Percentiles rank a stretch among this genome's conserved stretches.
phyloP scores from a whole-genome alignment of 1,140 invertebrate genomes.

The Lineus longissimus region DNA sequence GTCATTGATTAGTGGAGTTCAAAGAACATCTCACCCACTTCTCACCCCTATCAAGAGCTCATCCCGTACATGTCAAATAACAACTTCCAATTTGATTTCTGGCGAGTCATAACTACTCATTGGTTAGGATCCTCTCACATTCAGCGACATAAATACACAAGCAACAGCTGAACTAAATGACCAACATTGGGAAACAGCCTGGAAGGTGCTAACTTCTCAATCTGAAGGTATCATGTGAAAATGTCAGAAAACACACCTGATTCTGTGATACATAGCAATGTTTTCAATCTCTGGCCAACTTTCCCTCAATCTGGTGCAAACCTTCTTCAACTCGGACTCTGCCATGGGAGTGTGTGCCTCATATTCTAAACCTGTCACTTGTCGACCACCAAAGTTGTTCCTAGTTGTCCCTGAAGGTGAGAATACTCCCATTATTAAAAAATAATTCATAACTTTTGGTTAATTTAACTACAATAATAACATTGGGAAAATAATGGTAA shows the following conservation, averaged over 20 bases:
- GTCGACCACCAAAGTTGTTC: constrained; percentile 82
- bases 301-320: constrained; percentile 62
- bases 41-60: neutral
- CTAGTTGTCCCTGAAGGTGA: constrained; percentile 70
- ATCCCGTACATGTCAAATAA: neutral
- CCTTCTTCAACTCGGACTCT: constrained; percentile 72
- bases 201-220: neutral
- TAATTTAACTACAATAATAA: no score
- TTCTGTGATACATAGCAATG: constrained; percentile 49
- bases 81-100: no score
- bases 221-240: neutral
- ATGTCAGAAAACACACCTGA: constrained; percentile 33
- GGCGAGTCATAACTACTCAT: no score
- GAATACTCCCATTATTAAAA: no score
- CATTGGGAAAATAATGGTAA: no score
- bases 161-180: neutral
- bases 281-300: constrained; percentile 44
- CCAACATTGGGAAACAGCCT: neutral
- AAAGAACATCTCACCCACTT: neutral
- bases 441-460: no score
- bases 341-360: constrained; percentile 93
- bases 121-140: no score
- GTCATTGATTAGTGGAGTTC: neutral
- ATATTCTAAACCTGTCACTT: constrained; percentile 80
- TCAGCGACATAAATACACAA: no score